These are phyloP conservation scores for Hippotragus niger DNA, from an alignment of 2,113 vertebrate species.

Conservation along the genomic window DNA sequence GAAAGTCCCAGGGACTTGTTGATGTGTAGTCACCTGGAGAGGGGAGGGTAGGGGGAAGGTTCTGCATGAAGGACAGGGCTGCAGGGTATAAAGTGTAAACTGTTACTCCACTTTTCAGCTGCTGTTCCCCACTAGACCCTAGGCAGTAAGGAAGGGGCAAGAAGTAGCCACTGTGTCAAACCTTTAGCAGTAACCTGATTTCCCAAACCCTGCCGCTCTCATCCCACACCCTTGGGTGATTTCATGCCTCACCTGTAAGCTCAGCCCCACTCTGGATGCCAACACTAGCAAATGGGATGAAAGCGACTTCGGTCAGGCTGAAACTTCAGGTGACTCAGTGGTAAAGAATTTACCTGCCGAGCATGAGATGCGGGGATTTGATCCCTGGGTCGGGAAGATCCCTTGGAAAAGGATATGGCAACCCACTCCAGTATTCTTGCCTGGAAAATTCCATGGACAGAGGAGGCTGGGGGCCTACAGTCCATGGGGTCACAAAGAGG, in stretches of 20 bases:
- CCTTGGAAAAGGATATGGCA: neutral
- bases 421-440: neutral
- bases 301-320: neutral
- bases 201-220: neutral
- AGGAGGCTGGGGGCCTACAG: neutral
- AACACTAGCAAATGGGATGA: neutral
- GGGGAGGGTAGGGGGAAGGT: rapidly evolving
- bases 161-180: neutral
- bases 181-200: neutral
- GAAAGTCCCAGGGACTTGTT: neutral
- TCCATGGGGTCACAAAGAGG: neutral
- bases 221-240: neutral
- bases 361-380: neutral
- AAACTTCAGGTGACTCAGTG: neutral
- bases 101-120: neutral
- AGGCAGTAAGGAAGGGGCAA: neutral
- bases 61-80: neutral
- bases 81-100: neutral
- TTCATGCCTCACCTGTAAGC: neutral
- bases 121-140: neutral
- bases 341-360: neutral
- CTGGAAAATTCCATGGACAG: neutral
- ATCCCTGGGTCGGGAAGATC: neutral
- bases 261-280: neutral
- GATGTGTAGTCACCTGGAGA: neutral